Conservation (phyloP, 2,797 vertebrate species). For the Pygocentrus nattereri region DNA sequence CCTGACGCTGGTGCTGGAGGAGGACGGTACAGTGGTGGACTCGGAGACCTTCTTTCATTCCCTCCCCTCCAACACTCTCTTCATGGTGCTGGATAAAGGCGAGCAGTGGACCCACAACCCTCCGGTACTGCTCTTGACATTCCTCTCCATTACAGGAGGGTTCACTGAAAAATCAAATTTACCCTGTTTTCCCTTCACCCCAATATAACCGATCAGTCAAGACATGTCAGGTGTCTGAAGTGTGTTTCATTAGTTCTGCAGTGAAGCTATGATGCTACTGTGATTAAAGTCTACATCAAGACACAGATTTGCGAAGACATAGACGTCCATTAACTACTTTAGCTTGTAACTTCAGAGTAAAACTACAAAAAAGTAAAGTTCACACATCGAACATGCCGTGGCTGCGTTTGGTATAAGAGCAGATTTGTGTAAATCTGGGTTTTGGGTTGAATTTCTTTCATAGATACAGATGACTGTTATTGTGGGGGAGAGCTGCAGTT, state of each 20-base stretch:
- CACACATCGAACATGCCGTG: too few relatives aligned
- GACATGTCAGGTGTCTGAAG: not conserved
- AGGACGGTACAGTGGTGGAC: constrained; percentile 88
- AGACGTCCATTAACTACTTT: too few relatives aligned
- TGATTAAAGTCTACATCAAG: not conserved
- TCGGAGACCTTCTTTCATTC: constrained; percentile 86
- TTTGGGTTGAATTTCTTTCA: not conserved
- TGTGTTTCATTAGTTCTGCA: not conserved
- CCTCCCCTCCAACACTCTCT: constrained; percentile 77
- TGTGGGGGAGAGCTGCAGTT: not conserved
- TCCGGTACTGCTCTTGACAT: constrained; percentile 27
- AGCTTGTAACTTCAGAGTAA: too few relatives aligned
- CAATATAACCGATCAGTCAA: too few relatives aligned
- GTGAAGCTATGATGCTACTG: not conserved
- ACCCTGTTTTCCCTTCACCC: too few relatives aligned
- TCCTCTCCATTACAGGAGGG: not conserved
- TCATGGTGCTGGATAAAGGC: constrained; percentile 85
- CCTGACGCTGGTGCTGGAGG: constrained; percentile 83
- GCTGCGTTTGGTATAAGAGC: too few relatives aligned
- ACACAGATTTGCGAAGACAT: too few relatives aligned
- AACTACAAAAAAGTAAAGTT: too few relatives aligned
- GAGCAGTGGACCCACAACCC: constrained; percentile 62
- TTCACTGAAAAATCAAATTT: too few relatives aligned
- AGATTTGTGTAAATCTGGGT: too few relatives aligned
- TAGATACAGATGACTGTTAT: not conserved